phyloP scores from a whole-genome alignment of 2,113 vertebrate species.

The Hirundichthys speculiger region DNA sequence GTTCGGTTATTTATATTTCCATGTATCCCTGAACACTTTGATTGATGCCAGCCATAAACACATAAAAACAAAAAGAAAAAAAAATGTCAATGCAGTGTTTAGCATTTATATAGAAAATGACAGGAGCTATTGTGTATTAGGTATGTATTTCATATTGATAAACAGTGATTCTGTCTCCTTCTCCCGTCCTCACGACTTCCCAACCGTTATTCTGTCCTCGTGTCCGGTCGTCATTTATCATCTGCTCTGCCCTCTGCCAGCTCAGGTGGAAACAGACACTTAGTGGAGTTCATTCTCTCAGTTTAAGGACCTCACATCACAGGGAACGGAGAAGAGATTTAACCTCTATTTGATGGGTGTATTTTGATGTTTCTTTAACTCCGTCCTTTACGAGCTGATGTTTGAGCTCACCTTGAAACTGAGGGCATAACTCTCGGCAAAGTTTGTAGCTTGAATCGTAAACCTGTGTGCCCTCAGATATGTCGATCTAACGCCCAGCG shows the following conservation, averaged over 20 bases:
- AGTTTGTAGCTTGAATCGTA: slow-evolving; percentile 56
- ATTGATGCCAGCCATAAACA: slow-evolving; percentile 13
- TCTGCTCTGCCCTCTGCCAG: slow-evolving; percentile 61
- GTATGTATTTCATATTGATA: slow-evolving; percentile 40
- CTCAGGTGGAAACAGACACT: slow-evolving; percentile 62
- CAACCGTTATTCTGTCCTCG: slow-evolving; percentile 40
- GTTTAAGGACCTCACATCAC: slow-evolving; percentile 71
- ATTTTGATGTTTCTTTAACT: slow-evolving; percentile 74
- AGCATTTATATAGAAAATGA: slow-evolving; percentile 39
- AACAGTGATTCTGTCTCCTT: slow-evolving; percentile 24
- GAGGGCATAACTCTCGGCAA: slow-evolving; percentile 52
- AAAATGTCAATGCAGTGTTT: slow-evolving; percentile 8
- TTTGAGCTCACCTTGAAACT: slow-evolving; percentile 60
- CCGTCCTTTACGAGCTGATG: slow-evolving; percentile 70
- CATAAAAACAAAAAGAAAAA: slow-evolving; percentile 8
- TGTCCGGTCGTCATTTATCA: slow-evolving; percentile 74
- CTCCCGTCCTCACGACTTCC: slow-evolving; percentile 50
- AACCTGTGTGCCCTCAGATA: slow-evolving; percentile 6
- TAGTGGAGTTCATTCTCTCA: slow-evolving; percentile 63
- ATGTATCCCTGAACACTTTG: slow-evolving; percentile 16
- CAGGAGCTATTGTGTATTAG: slow-evolving; percentile 6
- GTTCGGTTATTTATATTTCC: slow-evolving; percentile 18
- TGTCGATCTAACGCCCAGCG: slow-evolving; percentile 1
- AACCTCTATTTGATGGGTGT: slow-evolving; percentile 33
- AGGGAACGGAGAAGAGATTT: slow-evolving; percentile 60